These are phyloP conservation scores for Dromococcyx pavoninus DNA, from an alignment of 2,797 vertebrate genomes.

Conservation along the genomic window DNA sequence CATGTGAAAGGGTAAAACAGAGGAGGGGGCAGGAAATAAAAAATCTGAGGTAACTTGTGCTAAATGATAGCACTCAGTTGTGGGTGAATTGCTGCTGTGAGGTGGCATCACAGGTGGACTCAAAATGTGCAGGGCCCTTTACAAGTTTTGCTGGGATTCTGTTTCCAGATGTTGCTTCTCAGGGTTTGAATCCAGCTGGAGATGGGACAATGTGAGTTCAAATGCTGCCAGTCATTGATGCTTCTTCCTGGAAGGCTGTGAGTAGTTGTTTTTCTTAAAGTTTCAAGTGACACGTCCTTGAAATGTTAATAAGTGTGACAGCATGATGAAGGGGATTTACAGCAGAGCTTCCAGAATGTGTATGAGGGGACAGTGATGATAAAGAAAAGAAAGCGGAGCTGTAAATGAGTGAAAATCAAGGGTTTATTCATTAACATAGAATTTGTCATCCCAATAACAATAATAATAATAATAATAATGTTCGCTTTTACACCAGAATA, in stretches of 20 bases:
- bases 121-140: neutral
- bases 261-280: neutral
- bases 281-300: slow-evolving; percentile 12
- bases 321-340: slow-evolving; percentile 10
- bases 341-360: neutral
- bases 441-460: neutral
- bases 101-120: neutral
- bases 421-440: neutral
- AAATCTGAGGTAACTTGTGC: neutral
- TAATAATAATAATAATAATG: neutral
- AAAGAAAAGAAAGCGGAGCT: neutral
- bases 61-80: neutral
- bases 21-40: neutral
- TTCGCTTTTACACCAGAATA: neutral
- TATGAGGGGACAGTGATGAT: neutral
- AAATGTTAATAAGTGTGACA: neutral
- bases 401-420: neutral
- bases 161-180: neutral
- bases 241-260: neutral
- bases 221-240: neutral
- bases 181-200: neutral
- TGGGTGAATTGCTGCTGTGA: neutral
- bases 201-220: neutral
- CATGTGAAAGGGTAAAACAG: neutral
- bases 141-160: neutral